These are phyloP conservation scores for Urocitellus parryii DNA, from an alignment of 2,113 vertebrate genomes.

Conservation along the genomic window DNA sequence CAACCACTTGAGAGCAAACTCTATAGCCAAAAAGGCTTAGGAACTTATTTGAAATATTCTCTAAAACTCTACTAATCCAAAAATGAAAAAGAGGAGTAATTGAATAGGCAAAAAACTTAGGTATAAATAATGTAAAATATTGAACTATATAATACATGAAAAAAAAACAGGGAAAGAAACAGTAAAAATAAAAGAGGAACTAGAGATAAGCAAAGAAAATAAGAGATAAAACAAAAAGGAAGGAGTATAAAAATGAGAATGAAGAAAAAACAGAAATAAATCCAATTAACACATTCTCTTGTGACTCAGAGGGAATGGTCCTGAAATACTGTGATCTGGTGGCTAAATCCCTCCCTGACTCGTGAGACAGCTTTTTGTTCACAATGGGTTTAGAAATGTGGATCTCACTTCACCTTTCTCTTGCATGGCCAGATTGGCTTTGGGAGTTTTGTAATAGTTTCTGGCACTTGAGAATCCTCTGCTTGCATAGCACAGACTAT, in stretches of 20 bases:
- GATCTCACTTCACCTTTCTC: not conserved
- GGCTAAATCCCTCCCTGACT: not conserved
- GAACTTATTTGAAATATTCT: too few relatives aligned
- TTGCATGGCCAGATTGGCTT: not conserved
- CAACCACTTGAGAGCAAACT: too few relatives aligned
- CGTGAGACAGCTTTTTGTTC: not conserved
- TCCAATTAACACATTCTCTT: not conserved
- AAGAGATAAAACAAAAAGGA: too few relatives aligned
- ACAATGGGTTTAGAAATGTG: not conserved
- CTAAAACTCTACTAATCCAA: too few relatives aligned
- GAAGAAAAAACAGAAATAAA: not conserved
- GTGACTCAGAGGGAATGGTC: not conserved
- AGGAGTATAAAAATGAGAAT: not conserved
- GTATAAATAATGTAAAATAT: too few relatives aligned
- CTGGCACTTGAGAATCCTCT: not conserved
- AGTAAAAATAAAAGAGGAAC: too few relatives aligned
- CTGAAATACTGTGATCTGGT: not conserved
- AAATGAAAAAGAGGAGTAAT: too few relatives aligned
- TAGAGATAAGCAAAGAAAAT: not conserved
- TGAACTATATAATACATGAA: too few relatives aligned
- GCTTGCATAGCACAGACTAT: not conserved
- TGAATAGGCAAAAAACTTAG: too few relatives aligned
- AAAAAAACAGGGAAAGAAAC: too few relatives aligned
- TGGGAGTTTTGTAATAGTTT: not conserved
- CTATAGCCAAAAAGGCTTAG: too few relatives aligned